Percentiles rank a stretch among this genome's conserved stretches.
These are phyloP conservation scores for Drosophila sproati DNA, from an alignment of 1,140 invertebrate genomes.

Conservation along the genomic window DNA sequence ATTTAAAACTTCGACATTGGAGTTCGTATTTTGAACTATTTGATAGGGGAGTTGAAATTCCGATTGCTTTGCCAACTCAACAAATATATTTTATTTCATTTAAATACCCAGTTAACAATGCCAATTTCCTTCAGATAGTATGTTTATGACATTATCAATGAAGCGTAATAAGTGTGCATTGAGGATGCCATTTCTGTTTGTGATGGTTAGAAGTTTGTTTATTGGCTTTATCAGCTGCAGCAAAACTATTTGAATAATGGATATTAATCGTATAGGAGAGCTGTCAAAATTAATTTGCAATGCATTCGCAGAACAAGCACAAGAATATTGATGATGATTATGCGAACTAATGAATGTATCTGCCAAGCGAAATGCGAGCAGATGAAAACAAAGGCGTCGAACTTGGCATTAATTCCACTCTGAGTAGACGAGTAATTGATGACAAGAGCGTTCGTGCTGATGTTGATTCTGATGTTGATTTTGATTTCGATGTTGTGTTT, in stretches of 20 bases:
- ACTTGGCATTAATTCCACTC: conserved; percentile 53
- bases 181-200: conserved; percentile 11
- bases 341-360: conserved; percentile 17
- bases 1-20: no score
- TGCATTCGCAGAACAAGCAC: conserved; percentile 51
- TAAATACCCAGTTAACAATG: conserved; percentile 19
- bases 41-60: no score
- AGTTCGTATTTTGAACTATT: no score
- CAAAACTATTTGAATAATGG: conserved; percentile 67
- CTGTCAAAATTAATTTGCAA: conserved; percentile 77
- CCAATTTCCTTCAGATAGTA: not conserved
- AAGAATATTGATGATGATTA: conserved; percentile 72
- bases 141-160: conserved; percentile 35
- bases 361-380: not conserved
- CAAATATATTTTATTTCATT: not conserved
- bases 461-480: not conserved
- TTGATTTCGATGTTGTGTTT: not conserved
- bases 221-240: conserved; percentile 20
- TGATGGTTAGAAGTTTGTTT: conserved; percentile 4
- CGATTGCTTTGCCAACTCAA: not conserved
- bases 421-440: conserved; percentile 46
- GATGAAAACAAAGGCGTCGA: not conserved
- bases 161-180: conserved; percentile 43
- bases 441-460: conserved; percentile 3
- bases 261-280: conserved; percentile 76